Base-by-base conservation (phyloP, 1,140 invertebrate genomes). In the Drosophila ananassae region DNA sequence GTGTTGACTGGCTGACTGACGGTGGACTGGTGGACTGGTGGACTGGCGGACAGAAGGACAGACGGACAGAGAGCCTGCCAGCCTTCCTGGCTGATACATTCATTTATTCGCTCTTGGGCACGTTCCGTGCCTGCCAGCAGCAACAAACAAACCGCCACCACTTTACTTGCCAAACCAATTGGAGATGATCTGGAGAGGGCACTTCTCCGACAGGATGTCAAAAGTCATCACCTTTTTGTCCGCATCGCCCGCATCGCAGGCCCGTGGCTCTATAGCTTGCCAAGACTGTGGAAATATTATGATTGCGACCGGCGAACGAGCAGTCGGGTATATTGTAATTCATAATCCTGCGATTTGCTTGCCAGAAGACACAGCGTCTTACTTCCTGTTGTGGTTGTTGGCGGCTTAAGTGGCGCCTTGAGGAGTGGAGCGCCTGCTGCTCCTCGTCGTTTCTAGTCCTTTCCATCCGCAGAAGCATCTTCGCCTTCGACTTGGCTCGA, bases 141-240 rank as follows among this genome's bases (percentile, higher is more conserved):
- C 60, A 75, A 63, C 73, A 79, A 82, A 77, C 80, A 81, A 63
- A 54, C 58, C 58, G 62, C 68, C 73, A 83, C 63, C 73, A 83
- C 63, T 82, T 59, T 69, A 79, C 46, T 64, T 74, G 79, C 62
- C 79, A 82, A 83, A 64, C 81, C 73, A 77, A 81, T 87, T 87
- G 81, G 48, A 37, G 59, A 50, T 75, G 55, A 48, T 53, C 53
- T 64, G 51, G 48, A 59, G 73, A 59, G 73, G 67, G 61, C 60
- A 61, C 73, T 69, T 60, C 61, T 55, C 30, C 12, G 17, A 9
- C 41, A 6, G 81, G 82, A 89, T 89, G 82, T 82, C 83, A 85
- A 68, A 85, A 85, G 82, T 72, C 82, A 85, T 82, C 82, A 85
- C 83, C 82, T 85, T 89, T 85, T 82, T 85, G 78, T 77, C 57